Evolutionary conservation across 2,888 invertebrate species (phyloP).

Genomic region (Drosophila ochracea): DNA sequence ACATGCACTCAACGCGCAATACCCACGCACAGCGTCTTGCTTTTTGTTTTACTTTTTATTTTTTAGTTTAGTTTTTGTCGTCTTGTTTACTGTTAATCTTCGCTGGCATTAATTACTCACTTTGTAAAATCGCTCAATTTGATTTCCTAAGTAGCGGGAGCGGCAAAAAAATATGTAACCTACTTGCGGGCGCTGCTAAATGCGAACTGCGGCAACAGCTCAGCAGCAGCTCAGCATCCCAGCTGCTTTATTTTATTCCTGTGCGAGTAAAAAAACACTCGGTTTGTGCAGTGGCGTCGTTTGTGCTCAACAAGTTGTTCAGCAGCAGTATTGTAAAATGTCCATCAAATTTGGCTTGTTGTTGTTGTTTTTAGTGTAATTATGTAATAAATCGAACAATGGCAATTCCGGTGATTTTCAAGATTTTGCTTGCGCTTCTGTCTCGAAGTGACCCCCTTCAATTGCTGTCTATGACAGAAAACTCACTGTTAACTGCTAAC

Average conservation of each 20-base stretch:
- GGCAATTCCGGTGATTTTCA: background rate
- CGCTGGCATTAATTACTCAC: slow-evolving; percentile 13
- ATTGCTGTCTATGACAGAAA: slow-evolving; percentile 22
- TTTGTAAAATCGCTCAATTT: slow-evolving; percentile 16
- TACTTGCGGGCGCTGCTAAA: slow-evolving; percentile 74
- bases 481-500: slow-evolving; percentile 27
- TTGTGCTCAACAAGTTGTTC: slow-evolving; percentile 51
- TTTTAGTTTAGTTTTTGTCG: background rate
- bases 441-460: background rate
- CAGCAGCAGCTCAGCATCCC: slow-evolving; percentile 60
- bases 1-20: background rate
- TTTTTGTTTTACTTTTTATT: background rate
- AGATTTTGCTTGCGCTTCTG: background rate
- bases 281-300: slow-evolving; percentile 42
- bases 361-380: background rate
- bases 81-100: background rate
- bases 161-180: slow-evolving; percentile 71
- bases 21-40: slow-evolving; percentile 10
- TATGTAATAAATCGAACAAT: background rate
- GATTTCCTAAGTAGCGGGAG: slow-evolving; percentile 25
- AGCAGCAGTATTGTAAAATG: background rate
- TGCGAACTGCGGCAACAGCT: slow-evolving; percentile 59
- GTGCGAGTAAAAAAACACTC: slow-evolving; percentile 46
- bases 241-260: slow-evolving; percentile 27
- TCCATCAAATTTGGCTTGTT: background rate